A percentile compares a stretch with the other conserved stretches of the same genome.
Conservation (phyloP, 2,113 vertebrate genomes). For the Ranitomeya imitator region DNA sequence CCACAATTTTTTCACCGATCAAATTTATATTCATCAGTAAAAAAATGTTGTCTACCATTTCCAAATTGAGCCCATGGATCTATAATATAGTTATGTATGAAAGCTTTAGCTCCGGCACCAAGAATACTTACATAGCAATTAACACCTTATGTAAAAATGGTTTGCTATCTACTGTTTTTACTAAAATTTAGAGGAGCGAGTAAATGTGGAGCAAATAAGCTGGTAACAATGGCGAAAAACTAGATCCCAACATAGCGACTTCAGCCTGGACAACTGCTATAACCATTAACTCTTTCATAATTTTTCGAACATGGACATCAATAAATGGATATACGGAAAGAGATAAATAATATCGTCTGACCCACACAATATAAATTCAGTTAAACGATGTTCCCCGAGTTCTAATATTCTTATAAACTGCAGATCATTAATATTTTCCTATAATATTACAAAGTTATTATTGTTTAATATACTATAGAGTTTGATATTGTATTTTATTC, state of each 20-base stretch:
- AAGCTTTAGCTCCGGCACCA: background rate
- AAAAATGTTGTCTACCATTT: no score
- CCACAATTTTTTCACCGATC: no score
- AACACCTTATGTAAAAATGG: no score
- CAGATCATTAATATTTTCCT: background rate
- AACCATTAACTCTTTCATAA: background rate
- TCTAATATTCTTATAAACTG: background rate
- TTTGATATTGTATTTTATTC: background rate
- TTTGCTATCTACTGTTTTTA: background rate
- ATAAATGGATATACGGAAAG: background rate
- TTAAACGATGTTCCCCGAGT: background rate
- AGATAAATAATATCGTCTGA: background rate
- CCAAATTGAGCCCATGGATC: background rate
- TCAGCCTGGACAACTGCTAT: background rate
- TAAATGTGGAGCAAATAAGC: background rate
- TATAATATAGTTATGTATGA: background rate
- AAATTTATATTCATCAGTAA: no score
- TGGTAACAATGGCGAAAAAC: no score
- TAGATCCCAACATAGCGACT: no score
- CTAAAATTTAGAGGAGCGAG: background rate
- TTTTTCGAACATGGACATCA: background rate
- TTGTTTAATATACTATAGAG: background rate
- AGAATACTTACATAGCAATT: background rate
- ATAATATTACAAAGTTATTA: background rate
- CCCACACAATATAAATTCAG: background rate